Evolutionary conservation across 2,888 invertebrate species (phyloP), one percentile per base, ranked within the genome.

Genomic region (Fissipunctia ypsillon): DNA sequence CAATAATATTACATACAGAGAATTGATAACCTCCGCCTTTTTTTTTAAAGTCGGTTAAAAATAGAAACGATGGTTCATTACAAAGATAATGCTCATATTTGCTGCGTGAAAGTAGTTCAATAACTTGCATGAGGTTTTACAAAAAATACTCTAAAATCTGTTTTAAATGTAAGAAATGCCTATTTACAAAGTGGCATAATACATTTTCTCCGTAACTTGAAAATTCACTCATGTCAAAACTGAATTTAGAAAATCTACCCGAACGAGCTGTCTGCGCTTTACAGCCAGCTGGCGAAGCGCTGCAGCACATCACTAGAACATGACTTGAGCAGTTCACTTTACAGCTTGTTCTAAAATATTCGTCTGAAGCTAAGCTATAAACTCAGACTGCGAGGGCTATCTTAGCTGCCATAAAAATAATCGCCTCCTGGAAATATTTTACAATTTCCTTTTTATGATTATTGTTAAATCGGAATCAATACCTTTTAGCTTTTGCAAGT

Each of bases 351-450:
- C 54, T 66, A 35, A 52, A 61, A 60, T 54, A 65, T 80, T 54
- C 59, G n/a, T 56, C 54, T 64, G 31, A 10, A 73, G 38, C 35
- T 38, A 4, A 63, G 50, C 80, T 73, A 80, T 80, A 76, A 80
- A 80, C 38, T 54, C 28, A 4, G n/a, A 31, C 3, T 22, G 16
- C 9, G 28, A 50, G 61, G 43, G 12, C 14, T 79, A 57, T 28
- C 35, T 50, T 28, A 38, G 50, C 38, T 38, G 6, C 25, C 25
- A 45, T 52, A 31, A 73, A 80, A 63, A 73, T 43, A 60, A 78
- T 70, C 9, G 16, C 45, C 19, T 12, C 45, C 19, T 12, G 19
- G 19, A 57, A 78, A 41, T 31, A 25, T 78, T 61, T 35, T 35
- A 56, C 25, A 38, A 22, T 71, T 48, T 28, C 2, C 16, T 35